Conservation (phyloP, 2,797 vertebrate genomes). For the Tenualosa thibaudeaui region DNA sequence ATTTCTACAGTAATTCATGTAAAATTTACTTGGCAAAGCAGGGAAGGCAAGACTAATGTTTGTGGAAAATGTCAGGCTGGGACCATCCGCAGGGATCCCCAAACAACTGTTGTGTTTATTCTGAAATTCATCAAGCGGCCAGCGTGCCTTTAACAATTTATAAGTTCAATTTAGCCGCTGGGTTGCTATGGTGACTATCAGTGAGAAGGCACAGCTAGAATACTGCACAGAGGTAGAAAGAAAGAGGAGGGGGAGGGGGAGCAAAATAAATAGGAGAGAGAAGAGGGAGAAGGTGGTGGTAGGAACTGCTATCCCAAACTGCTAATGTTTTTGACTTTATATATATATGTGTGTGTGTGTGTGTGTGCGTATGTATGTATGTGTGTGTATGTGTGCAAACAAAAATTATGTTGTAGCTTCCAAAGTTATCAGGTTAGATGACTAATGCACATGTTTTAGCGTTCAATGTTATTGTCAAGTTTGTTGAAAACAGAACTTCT, state of each 20-base stretch:
- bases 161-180: slow-evolving; percentile 69
- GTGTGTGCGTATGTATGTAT: too few relatives aligned
- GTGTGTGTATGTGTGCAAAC: background rate
- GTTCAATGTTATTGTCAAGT: background rate
- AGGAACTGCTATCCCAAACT: background rate
- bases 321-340: background rate
- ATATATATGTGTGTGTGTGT: too few relatives aligned
- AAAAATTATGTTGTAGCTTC: background rate
- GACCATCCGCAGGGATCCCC: slow-evolving; percentile 23
- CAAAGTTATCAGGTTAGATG: background rate
- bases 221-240: slow-evolving; percentile 61
- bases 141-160: slow-evolving; percentile 68
- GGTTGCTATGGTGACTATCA: slow-evolving; percentile 81
- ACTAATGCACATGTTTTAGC: background rate
- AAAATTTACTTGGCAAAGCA: slow-evolving; percentile 9
- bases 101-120: slow-evolving; percentile 64
- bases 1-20: background rate
- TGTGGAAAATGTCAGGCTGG: slow-evolving; percentile 7
- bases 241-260: slow-evolving; percentile 40
- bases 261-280: slow-evolving; percentile 13
- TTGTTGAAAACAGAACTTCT: background rate
- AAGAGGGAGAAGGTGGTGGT: slow-evolving; percentile 9
- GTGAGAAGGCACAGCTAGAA: slow-evolving; percentile 69
- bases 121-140: slow-evolving; percentile 51
- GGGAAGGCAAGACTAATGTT: slow-evolving; percentile 19